Percentiles rank a stretch among this genome's conserved stretches.
These are phyloP conservation scores for Lycophotia porphyrea DNA, from an alignment of 2,888 invertebrate species.

Conservation along the genomic window DNA sequence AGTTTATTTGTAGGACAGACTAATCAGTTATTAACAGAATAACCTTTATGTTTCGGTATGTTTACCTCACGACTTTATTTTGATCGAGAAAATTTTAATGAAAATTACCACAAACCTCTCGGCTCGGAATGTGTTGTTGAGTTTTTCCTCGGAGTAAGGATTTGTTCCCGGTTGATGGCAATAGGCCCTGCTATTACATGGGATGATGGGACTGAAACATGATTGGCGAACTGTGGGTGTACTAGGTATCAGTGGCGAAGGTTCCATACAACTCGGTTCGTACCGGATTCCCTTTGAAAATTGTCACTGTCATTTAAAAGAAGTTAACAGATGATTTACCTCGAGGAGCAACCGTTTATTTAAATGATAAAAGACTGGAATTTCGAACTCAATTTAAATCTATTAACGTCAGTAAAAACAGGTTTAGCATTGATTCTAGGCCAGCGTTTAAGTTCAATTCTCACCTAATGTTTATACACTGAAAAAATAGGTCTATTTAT, in stretches of 20 bases:
- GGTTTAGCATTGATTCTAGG: constrained; percentile 16
- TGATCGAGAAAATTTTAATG: neutral
- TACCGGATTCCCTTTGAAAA: no score
- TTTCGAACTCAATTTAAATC: constrained; percentile 2
- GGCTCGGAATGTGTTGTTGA: neutral
- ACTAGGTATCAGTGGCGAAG: neutral
- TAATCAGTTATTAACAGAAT: constrained; percentile 4
- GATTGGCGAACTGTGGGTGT: neutral
- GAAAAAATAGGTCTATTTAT: constrained; percentile 20
- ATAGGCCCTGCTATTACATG: neutral
- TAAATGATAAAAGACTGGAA: neutral
- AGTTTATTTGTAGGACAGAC: neutral
- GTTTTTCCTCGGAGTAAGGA: neutral
- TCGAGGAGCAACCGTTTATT: neutral
- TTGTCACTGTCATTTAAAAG: no score
- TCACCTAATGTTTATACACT: constrained; percentile 14
- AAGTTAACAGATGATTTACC: constrained; percentile 6
- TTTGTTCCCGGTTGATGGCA: neutral
- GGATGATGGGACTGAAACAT: neutral
- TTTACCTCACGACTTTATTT: neutral
- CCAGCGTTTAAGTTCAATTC: constrained; percentile 8
- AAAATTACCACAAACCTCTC: neutral
- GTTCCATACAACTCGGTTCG: no score
- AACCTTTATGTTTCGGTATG: constrained; percentile 7
- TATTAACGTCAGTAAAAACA: neutral